Percentiles rank a stretch among this genome's conserved stretches.
These are phyloP conservation scores for Grallaria varia DNA, from an alignment of 2,113 vertebrate species.

Conservation along the genomic window DNA sequence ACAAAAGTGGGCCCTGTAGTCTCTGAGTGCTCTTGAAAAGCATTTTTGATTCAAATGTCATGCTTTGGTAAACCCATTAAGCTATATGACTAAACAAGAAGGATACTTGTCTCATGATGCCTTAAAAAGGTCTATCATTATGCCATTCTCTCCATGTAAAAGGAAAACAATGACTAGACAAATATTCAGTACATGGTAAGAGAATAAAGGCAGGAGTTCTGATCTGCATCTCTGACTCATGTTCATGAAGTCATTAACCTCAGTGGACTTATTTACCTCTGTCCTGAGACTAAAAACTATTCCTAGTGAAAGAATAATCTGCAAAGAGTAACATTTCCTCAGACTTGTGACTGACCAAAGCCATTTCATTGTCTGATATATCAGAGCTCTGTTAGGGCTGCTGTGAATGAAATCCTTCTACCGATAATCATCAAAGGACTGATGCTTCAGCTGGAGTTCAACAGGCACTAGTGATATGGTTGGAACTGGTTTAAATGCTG, in stretches of 20 bases:
- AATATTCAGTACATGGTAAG: background rate
- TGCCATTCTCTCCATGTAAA: background rate
- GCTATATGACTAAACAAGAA: background rate
- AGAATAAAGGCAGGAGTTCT: constrained; percentile 13
- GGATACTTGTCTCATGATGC: background rate
- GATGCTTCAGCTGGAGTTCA: background rate
- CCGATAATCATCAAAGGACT: background rate
- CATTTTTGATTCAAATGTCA: background rate
- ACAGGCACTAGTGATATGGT: background rate
- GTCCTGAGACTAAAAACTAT: background rate
- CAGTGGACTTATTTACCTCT: constrained; percentile 23
- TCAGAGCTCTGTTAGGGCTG: background rate
- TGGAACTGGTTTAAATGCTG: background rate
- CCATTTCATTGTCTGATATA: constrained; percentile 23
- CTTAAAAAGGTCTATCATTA: background rate
- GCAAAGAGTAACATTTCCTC: constrained; percentile 20
- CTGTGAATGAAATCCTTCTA: background rate
- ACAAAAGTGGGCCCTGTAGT: background rate
- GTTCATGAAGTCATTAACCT: constrained; percentile 16
- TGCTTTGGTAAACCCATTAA: background rate
- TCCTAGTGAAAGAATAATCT: background rate
- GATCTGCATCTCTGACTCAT: constrained; percentile 40
- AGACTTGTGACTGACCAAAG: background rate
- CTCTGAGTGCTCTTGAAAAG: background rate
- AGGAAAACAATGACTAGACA: constrained; percentile 1